Conservation (phyloP, 1,140 invertebrate genomes). For the Papilio machaon region DNA sequence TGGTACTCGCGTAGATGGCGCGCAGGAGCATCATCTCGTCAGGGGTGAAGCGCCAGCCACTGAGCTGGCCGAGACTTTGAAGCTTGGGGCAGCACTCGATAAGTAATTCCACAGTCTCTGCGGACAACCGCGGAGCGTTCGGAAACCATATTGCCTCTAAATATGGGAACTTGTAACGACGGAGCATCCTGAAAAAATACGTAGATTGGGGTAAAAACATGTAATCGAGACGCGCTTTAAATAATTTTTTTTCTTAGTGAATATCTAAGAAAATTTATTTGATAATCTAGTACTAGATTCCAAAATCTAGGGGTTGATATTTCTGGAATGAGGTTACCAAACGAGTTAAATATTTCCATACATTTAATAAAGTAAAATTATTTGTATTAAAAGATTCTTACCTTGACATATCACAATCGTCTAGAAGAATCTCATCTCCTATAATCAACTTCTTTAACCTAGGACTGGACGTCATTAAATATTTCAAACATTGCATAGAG, state of each 20-base stretch:
- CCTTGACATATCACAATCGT: conserved; percentile 85
- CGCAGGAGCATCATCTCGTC: conserved; percentile 85
- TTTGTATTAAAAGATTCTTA: conserved; percentile 49
- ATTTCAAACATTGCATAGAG: conserved; percentile 81
- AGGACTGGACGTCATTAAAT: conserved; percentile 83
- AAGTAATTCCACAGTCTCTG: conserved; percentile 83
- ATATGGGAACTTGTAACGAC: conserved; percentile 81
- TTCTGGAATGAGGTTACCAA: no score
- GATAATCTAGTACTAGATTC: no score
- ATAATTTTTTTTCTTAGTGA: not conserved
- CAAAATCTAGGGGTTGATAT: no score
- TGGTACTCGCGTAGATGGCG: conserved; percentile 84
- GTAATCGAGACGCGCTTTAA: not conserved
- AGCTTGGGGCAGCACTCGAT: conserved; percentile 85
- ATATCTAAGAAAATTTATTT: not conserved
- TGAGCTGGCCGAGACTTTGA: conserved; percentile 83
- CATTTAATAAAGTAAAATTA: no score
- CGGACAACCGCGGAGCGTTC: conserved; percentile 83
- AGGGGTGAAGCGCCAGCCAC: conserved; percentile 84
- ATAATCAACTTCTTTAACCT: conserved; percentile 84
- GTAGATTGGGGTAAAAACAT: not conserved
- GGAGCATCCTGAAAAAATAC: conserved; percentile 78
- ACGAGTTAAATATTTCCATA: no score
- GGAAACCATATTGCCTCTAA: conserved; percentile 86
- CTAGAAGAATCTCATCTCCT: conserved; percentile 83